These are phyloP conservation scores for Lasius fuliginosus DNA, from an alignment of 2,888 invertebrate genomes.

Conservation along the genomic window DNA sequence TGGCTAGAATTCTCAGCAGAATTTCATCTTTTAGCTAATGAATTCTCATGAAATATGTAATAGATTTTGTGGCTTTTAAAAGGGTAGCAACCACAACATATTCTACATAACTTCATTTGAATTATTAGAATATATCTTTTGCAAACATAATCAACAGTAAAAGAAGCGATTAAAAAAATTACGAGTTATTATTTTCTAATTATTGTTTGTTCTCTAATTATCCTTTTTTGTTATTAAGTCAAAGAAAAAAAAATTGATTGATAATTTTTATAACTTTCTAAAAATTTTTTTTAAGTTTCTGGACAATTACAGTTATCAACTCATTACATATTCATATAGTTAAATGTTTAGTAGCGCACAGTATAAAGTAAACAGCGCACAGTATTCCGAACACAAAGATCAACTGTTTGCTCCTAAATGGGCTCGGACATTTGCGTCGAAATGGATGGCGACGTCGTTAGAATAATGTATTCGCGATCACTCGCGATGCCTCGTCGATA, in stretches of 20 bases:
- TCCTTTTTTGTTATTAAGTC: neutral
- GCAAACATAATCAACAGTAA: neutral
- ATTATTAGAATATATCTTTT: neutral
- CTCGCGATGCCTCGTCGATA: neutral
- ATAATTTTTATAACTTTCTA: neutral
- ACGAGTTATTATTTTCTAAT: neutral
- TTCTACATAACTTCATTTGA: neutral
- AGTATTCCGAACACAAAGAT: neutral
- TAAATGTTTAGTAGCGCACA: neutral
- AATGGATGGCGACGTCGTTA: neutral
- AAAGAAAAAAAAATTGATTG: neutral
- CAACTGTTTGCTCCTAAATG: neutral
- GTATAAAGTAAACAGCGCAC: neutral
- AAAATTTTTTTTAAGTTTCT: neutral
- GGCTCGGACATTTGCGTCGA: constrained; percentile 8
- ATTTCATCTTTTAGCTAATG: constrained; percentile 34
- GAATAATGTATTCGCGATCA: constrained; percentile 13
- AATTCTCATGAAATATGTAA: constrained; percentile 19
- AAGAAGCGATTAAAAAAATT: neutral
- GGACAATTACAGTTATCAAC: neutral
- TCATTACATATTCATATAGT: neutral
- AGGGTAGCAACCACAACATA: neutral
- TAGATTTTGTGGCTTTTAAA: neutral
- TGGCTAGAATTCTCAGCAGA: constrained; percentile 8
- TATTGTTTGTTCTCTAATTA: neutral